These are phyloP conservation scores for Chydorus sphaericus DNA, from an alignment of 2,888 invertebrate species.

Conservation along the genomic window DNA sequence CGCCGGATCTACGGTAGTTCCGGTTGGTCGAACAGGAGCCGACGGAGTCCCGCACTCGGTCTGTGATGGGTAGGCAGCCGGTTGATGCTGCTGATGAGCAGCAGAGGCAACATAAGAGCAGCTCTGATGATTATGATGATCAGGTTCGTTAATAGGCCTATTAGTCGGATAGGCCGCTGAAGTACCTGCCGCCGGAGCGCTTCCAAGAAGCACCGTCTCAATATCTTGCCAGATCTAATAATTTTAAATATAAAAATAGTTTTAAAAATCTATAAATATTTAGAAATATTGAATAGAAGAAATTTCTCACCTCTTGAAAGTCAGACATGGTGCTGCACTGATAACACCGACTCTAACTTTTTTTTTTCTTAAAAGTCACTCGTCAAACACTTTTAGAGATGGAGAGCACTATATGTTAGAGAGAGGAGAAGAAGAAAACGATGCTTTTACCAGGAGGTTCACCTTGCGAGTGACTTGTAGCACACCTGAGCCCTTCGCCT, in stretches of 20 bases:
- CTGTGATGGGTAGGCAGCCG: neutral
- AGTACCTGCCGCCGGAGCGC: conserved; percentile 19
- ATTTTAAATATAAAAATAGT: neutral
- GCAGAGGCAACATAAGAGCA: neutral
- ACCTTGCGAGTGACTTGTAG: conserved; percentile 8
- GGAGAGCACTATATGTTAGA: neutral
- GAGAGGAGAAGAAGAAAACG: neutral
- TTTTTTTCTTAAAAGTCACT: neutral
- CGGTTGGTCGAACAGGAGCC: no score
- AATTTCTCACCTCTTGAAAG: conserved; percentile 13
- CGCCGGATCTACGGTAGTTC: no score
- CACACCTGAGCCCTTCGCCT: conserved; percentile 7
- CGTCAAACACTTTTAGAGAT: neutral
- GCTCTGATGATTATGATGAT: neutral
- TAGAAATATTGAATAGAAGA: neutral
- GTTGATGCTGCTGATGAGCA: neutral
- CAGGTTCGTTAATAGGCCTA: neutral
- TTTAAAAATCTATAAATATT: neutral
- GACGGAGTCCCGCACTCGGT: neutral
- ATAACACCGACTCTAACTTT: neutral
- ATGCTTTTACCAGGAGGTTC: neutral
- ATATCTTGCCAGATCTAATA: conserved; percentile 29
- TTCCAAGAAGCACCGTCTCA: conserved; percentile 27
- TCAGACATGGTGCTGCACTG: conserved; percentile 6
- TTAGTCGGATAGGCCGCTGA: conserved; percentile 18